Evolutionary conservation across 2,113 vertebrate genomes (phyloP).

Genomic region (Pelvicachromis taeniatus): DNA sequence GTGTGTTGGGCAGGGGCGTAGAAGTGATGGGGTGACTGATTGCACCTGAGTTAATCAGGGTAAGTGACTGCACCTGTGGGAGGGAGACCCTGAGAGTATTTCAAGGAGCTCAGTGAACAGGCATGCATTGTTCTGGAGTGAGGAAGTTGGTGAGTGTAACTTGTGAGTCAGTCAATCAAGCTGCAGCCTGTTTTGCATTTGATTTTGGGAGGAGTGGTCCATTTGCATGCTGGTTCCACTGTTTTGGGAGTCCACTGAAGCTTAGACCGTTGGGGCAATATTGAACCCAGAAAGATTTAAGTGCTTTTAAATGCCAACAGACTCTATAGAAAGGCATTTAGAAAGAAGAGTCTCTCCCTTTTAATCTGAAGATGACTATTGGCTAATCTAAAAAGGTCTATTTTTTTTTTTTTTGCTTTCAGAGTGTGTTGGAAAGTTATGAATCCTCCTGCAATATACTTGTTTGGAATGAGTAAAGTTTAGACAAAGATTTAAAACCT

Average conservation of each 20-base stretch:
- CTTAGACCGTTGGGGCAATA: fast-evolving
- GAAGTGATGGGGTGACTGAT: neutral
- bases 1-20: neutral
- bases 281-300: neutral
- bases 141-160: neutral
- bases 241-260: neutral
- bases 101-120: neutral
- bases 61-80: neutral
- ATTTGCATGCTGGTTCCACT: neutral
- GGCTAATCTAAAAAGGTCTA: no score
- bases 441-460: neutral
- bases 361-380: no score
- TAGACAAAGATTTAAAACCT: neutral
- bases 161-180: fast-evolving
- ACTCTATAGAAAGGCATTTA: no score
- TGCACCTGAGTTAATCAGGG: neutral
- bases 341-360: no score
- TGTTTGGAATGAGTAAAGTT: neutral
- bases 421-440: no score
- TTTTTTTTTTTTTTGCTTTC: no score
- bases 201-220: fast-evolving
- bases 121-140: neutral
- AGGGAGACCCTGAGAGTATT: neutral
- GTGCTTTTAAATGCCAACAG: neutral
- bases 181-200: neutral